Evolutionary conservation across 2,797 vertebrate genomes (phyloP).

Genomic region (Gymnothorax javanicus): DNA sequence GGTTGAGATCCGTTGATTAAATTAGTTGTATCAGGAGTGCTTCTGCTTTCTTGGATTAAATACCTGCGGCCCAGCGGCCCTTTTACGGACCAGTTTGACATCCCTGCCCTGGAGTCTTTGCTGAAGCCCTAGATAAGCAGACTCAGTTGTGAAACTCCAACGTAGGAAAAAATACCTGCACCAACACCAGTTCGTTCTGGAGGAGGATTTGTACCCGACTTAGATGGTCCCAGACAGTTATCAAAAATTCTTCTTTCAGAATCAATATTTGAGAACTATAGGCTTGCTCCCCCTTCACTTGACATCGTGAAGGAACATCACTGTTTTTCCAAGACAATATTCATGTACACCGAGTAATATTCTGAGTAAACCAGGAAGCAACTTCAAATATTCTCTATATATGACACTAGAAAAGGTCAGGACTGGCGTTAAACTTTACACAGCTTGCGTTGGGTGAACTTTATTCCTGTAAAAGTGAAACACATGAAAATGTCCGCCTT

Average conservation of each 20-base stretch:
- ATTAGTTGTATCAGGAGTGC: no score
- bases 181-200: no score
- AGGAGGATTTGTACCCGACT: no score
- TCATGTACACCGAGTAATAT: neutral
- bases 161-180: no score
- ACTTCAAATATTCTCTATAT: slow-evolving; percentile 34
- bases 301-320: slow-evolving; percentile 31
- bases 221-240: neutral
- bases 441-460: slow-evolving; percentile 42
- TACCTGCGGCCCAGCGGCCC: no score
- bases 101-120: no score
- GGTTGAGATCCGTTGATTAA: no score
- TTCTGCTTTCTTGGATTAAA: no score
- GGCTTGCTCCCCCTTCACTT: neutral
- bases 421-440: slow-evolving; percentile 27
- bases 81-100: no score
- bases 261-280: neutral
- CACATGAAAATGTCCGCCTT: slow-evolving; percentile 43
- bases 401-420: slow-evolving; percentile 47
- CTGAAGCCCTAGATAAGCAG: no score
- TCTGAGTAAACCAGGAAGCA: slow-evolving; percentile 24
- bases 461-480: slow-evolving; percentile 38
- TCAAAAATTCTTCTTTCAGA: neutral
- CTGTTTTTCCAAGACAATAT: neutral
- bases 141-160: no score